These are phyloP conservation scores for Hydrotaea cyrtoneurina DNA, from an alignment of 2,888 invertebrate genomes.

Conservation along the genomic window DNA sequence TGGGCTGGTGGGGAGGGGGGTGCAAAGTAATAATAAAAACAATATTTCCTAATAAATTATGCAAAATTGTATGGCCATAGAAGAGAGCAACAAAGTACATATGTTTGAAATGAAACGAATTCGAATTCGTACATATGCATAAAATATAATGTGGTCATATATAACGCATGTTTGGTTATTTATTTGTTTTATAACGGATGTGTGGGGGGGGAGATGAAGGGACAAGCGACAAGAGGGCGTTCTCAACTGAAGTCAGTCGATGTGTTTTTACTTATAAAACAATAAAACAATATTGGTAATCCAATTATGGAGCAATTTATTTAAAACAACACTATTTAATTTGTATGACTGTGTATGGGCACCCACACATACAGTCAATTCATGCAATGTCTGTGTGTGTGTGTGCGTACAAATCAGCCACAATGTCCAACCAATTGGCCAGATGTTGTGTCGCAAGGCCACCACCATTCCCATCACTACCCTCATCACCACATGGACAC, in stretches of 20 bases:
- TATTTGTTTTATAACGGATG: slow-evolving; percentile 20
- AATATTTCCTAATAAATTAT: slow-evolving; percentile 58
- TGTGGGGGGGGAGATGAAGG: not conserved
- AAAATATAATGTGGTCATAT: not conserved
- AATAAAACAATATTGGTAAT: slow-evolving; percentile 66
- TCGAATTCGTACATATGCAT: not conserved
- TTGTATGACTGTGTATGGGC: slow-evolving; percentile 39
- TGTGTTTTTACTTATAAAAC: slow-evolving; percentile 56
- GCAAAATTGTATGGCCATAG: slow-evolving; percentile 52
- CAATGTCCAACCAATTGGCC: slow-evolving; percentile 32
- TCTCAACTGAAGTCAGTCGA: no score
- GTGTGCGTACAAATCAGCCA: slow-evolving; percentile 20
- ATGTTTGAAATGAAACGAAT: not conserved
- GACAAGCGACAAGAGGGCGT: no score
- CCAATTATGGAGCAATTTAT: slow-evolving; percentile 66
- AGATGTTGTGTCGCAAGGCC: slow-evolving; percentile 10
- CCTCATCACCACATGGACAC: not conserved
- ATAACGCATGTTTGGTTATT: slow-evolving; percentile 34
- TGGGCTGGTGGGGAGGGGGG: no score
- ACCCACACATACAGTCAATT: not conserved
- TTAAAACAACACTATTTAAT: slow-evolving; percentile 58
- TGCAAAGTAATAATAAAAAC: slow-evolving; percentile 20
- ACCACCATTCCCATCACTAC: not conserved
- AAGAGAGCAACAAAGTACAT: slow-evolving; percentile 21
- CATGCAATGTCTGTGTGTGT: not conserved